Evolutionary conservation across 2,797 vertebrate species (phyloP), one percentile per base, ranked within the genome.

Genomic region (Chelon auratus): DNA sequence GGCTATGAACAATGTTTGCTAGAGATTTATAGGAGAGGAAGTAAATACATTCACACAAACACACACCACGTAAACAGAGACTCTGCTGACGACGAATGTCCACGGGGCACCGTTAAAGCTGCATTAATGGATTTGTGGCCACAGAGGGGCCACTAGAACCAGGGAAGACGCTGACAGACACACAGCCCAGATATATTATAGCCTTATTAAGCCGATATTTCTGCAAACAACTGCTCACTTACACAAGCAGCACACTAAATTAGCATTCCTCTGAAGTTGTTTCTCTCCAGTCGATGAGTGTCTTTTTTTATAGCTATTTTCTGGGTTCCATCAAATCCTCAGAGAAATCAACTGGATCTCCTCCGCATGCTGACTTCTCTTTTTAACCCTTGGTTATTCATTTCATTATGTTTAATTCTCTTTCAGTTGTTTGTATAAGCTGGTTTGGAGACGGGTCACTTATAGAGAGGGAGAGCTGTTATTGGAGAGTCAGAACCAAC

Each of bases 401-500:
- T 60, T 13, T 47, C 58, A 60, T 33, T 26, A 17, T 30, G 30
- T 50, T 62, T 62, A 50, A 50, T 62, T 62, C 33, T 37, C 13
- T 51, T 2, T 43, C 15, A 5, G 15, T 62, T 62, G 18, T 18
- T 37, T 50, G 18, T 3, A 33, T 1, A 33, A 7, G 30, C 30
- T 33, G 30, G 30, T 33, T 33, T 33, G 7, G 30, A 30, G 6
- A 30, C 30, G 6, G 30, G 30, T 26, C 24, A 3, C 24, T 26
- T 3, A 33, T 6, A 40, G 39, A 40, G 39, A 40, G 39, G 12
- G 39, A 11, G 17, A 15, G 36, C 26, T 11, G 11, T 81, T 73
- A 43, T 64, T 13, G 11, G 58, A 55, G 66, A 33, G 52, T 64
- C 52, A 62, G 45, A 77, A 22, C 62, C 65, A 37, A 48, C 3